These are phyloP conservation scores for Cephus pygmeus DNA, from an alignment of 2,888 invertebrate genomes.

Conservation along the genomic window DNA sequence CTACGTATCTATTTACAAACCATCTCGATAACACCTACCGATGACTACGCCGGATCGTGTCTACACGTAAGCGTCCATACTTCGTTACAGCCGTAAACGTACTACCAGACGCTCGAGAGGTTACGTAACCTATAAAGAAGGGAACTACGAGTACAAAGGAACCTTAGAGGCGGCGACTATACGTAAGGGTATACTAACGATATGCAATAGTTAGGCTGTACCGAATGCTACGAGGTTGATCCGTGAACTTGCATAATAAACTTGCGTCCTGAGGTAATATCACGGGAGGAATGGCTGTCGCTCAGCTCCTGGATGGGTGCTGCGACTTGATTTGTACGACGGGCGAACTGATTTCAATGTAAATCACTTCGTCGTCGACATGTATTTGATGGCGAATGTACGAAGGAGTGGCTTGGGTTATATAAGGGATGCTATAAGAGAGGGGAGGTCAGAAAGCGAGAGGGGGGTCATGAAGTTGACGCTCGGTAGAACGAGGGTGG, in stretches of 20 bases:
- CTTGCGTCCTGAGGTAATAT: background rate
- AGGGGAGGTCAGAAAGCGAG: background rate
- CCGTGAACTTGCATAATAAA: background rate
- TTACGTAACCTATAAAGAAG: background rate
- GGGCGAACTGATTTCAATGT: constrained; percentile 42
- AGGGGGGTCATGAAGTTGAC: constrained; percentile 12
- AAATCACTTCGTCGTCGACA: constrained; percentile 47
- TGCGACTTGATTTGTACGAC: background rate
- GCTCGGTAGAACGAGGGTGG: constrained; percentile 1
- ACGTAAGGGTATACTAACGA: background rate
- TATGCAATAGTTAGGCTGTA: background rate
- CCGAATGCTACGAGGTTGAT: background rate
- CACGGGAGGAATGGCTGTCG: background rate
- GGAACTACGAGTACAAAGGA: background rate
- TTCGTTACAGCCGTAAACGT: background rate
- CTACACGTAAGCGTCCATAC: background rate
- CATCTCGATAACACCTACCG: background rate
- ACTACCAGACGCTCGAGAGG: background rate
- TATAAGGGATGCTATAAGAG: constrained; percentile 10
- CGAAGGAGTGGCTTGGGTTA: constrained; percentile 17
- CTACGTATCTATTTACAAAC: background rate
- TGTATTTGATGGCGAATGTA: constrained; percentile 38
- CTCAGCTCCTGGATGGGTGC: background rate
- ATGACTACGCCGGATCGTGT: background rate
- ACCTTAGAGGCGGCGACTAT: background rate